A percentile compares a stretch with the other conserved stretches of the same genome.
These are phyloP conservation scores for Pavo muticus DNA, from an alignment of 2,113 vertebrate species.

Conservation along the genomic window DNA sequence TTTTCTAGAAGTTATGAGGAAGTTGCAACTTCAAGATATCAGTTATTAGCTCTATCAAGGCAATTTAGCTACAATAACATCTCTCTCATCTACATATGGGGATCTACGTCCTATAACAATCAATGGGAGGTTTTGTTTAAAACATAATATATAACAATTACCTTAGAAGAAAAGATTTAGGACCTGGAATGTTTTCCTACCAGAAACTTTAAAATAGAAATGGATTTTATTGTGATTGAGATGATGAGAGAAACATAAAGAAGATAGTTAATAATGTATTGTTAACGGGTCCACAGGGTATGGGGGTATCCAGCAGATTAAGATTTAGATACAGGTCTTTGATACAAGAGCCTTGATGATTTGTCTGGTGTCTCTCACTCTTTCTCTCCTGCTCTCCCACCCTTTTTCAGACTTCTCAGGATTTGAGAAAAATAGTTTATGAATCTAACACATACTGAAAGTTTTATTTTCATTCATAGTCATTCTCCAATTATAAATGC, in stretches of 20 bases:
- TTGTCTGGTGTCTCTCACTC: background rate
- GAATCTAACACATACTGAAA: background rate
- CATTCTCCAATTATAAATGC: background rate
- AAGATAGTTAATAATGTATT: background rate
- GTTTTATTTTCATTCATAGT: background rate
- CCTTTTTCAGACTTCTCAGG: background rate
- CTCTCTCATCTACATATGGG: background rate
- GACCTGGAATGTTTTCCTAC: background rate
- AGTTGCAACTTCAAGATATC: background rate
- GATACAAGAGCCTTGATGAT: background rate
- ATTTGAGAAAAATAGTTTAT: background rate
- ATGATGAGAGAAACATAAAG: background rate
- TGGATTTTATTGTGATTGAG: background rate
- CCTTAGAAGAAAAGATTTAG: background rate
- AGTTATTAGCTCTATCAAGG: background rate
- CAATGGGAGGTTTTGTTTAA: background rate
- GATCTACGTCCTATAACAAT: background rate
- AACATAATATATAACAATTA: background rate
- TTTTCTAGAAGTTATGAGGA: background rate
- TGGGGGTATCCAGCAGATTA: background rate
- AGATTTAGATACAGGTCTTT: rapidly evolving
- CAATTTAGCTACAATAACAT: background rate
- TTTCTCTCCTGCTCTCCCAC: background rate
- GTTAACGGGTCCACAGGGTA: background rate
- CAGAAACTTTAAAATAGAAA: background rate